Percentiles rank a stretch among this genome's conserved stretches.
phyloP scores from a whole-genome alignment of 2,888 invertebrate genomes.

The Tachina grossa region DNA sequence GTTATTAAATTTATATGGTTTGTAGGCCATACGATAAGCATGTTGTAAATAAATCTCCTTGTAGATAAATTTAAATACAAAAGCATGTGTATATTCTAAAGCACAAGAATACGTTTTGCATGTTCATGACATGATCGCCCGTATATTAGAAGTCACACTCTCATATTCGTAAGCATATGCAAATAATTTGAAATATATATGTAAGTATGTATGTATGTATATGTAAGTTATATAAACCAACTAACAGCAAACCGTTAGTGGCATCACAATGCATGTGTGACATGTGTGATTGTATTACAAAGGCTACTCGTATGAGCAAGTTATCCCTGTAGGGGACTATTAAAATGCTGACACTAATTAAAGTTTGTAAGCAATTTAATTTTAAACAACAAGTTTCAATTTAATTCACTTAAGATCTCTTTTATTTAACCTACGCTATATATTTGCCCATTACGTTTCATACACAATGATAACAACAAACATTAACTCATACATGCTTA shows the following conservation, averaged over 20 bases:
- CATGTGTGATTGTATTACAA: background rate
- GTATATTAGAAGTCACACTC: background rate
- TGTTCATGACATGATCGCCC: slow-evolving; percentile 1
- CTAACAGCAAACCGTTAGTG: slow-evolving; percentile 21
- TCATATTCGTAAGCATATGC: background rate
- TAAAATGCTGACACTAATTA: slow-evolving; percentile 57
- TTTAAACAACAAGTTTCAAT: slow-evolving; percentile 52
- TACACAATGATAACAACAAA: background rate
- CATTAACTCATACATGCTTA: background rate
- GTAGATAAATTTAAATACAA: background rate
- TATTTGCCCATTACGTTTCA: background rate
- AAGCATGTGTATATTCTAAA: background rate
- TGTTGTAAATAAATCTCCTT: slow-evolving; percentile 1
- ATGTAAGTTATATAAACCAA: background rate
- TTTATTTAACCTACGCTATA: slow-evolving; percentile 46
- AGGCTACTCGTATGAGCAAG: background rate
- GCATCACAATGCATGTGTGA: slow-evolving; percentile 13
- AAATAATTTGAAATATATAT: slow-evolving; percentile 1
- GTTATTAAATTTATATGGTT: slow-evolving; percentile 24
- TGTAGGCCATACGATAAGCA: background rate
- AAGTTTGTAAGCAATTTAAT: slow-evolving; percentile 58
- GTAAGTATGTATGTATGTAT: background rate
- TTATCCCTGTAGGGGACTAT: slow-evolving; percentile 39
- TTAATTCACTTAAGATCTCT: slow-evolving; percentile 64
- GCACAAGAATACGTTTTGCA: slow-evolving; percentile 6